These are phyloP conservation scores for Bombyx mandarina DNA, from an alignment of 1,140 invertebrate genomes.

Conservation along the genomic window DNA sequence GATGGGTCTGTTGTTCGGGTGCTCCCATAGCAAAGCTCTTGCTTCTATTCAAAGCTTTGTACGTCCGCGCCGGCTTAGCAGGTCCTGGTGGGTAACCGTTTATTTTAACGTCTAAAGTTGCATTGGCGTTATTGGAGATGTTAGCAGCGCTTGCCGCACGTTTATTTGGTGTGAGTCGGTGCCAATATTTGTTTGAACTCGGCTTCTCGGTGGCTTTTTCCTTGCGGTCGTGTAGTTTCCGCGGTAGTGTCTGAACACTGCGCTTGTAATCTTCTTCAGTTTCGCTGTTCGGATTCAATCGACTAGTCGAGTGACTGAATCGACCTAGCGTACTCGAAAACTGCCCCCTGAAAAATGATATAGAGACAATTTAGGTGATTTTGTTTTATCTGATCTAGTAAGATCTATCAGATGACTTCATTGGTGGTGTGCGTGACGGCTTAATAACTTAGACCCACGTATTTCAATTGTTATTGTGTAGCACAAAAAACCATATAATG, in stretches of 20 bases:
- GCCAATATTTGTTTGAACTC: slow-evolving; percentile 60
- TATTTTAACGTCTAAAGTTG: slow-evolving; percentile 56
- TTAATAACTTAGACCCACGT: slow-evolving; percentile 42
- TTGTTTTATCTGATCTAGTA: slow-evolving; percentile 1
- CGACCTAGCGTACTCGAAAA: slow-evolving; percentile 78
- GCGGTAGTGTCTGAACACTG: slow-evolving; percentile 84
- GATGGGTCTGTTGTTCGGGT: slow-evolving; percentile 54
- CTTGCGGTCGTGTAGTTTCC: slow-evolving; percentile 74
- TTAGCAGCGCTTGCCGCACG: slow-evolving; percentile 80
- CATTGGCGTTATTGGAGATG: slow-evolving; percentile 79
- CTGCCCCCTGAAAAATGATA: slow-evolving; percentile 68
- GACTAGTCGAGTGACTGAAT: slow-evolving; percentile 83
- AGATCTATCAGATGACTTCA: too few relatives aligned
- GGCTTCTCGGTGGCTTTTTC: slow-evolving; percentile 67
- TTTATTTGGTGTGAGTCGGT: slow-evolving; percentile 68
- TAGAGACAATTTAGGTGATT: slow-evolving; percentile 27
- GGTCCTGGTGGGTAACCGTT: slow-evolving; percentile 72
- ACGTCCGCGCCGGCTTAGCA: slow-evolving; percentile 81
- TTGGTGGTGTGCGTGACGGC: slow-evolving; percentile 21
- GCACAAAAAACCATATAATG: slow-evolving; percentile 54
- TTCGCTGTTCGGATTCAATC: slow-evolving; percentile 73
- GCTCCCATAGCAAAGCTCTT: slow-evolving; percentile 89
- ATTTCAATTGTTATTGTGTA: slow-evolving; percentile 44
- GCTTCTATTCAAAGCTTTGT: slow-evolving; percentile 82
- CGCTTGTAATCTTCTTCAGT: slow-evolving; percentile 72